Evolutionary conservation across 2,888 invertebrate genomes (phyloP).

Genomic region (Parascotia fuliginaria): DNA sequence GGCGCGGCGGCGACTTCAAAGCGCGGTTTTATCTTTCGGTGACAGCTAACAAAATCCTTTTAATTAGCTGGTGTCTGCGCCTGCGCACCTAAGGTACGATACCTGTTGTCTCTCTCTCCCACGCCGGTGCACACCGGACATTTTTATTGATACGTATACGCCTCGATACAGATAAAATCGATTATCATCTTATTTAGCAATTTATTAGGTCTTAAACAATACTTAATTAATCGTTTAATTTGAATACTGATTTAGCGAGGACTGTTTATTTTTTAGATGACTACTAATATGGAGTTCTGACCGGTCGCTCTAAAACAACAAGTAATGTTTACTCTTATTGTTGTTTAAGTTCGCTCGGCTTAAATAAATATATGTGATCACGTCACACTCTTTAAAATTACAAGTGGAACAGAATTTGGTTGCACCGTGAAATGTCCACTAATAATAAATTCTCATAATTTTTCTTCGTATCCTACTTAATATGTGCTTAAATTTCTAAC

Average conservation of each 20-base stretch:
- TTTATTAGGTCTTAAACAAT: conserved; percentile 23
- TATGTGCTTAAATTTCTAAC: no score
- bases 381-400: conserved; percentile 27
- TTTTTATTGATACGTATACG: conserved; percentile 54
- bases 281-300: conserved; percentile 6
- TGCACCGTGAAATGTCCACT: conserved; percentile 7
- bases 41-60: conserved; percentile 85
- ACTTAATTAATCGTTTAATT: conserved; percentile 20
- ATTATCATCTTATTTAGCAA: conserved; percentile 33
- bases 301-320: conserved; percentile 27
- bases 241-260: background rate
- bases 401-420: conserved; percentile 23
- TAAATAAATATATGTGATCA: conserved; percentile 29
- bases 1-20: conserved; percentile 70
- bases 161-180: conserved; percentile 40
- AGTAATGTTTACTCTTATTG: conserved; percentile 20
- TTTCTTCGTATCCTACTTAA: no score
- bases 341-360: conserved; percentile 26
- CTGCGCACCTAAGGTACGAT: conserved; percentile 32
- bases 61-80: conserved; percentile 73
- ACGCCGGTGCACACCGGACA: conserved; percentile 39
- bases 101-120: conserved; percentile 60
- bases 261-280: conserved; percentile 1
- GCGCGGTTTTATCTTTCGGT: conserved; percentile 72
- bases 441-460: background rate